Base-by-base conservation (phyloP, 2,888 invertebrate species). In the Mesorhabditis belari region DNA sequence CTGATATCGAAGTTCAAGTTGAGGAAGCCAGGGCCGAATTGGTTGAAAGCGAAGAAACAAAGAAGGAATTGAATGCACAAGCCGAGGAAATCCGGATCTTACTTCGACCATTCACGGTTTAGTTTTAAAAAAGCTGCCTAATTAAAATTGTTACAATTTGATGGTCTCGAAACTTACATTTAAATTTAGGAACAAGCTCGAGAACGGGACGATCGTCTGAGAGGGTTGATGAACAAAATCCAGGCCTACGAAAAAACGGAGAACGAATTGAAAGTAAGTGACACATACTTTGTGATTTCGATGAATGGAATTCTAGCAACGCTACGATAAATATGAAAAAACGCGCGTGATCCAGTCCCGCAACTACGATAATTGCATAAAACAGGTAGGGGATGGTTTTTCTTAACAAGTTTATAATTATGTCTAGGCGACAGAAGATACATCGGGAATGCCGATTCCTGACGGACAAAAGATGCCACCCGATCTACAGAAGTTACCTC, bases 391-490 rank as follows among this genome's bases (percentile, higher is more conserved):
- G n/a, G 44, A 35, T 17, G 44, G 44, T 35, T 35, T 35, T 35
- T 35, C n/a, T 35, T 9, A 35, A n/a, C 44, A n/a, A 17, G n/a
- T 35, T n/a, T 35, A 35, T 35, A 35, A 17, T 35, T 35, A 17
- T 9, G 44, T 17, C n/a, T 35, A 17, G n/a, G 44, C 9, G 24
- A 23, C 25, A 27, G 58, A 50, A 5, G n/a, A 25, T 12, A 27
- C 51, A 19, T 27, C 57, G 21, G 26, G 29, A 6, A 27, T 61
- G 9, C 57, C 61, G 3, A 19, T 35, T 27, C 67, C 70, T 6
- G 61, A 60, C 3, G 61, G 55, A 17, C 49, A 57, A 21, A 6
- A n/a, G 3, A 56, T 60, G 51, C 68, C 66, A 2, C 71, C 71
- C 3, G 63, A 68, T 52, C 35, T 61, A 21, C 28, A 55, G 5